phyloP scores from a whole-genome alignment of 2,888 invertebrate species.

The Parnassius apollo region DNA sequence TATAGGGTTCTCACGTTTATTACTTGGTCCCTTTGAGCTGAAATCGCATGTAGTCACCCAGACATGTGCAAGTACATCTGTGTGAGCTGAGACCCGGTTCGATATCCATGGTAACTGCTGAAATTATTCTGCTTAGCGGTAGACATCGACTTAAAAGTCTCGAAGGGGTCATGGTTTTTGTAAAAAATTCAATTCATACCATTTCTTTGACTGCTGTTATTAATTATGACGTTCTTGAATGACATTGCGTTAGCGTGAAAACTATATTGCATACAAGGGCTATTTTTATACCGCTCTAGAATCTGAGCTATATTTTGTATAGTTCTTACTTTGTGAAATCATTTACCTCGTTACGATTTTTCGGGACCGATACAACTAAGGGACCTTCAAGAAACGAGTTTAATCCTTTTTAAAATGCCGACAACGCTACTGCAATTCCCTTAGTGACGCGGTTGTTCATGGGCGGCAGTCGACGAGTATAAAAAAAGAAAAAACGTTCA shows the following conservation, averaged over 20 bases:
- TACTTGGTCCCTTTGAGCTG: not conserved
- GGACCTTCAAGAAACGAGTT: no score
- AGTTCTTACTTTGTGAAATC: no score
- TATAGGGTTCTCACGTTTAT: slow-evolving; percentile 27
- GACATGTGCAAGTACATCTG: slow-evolving; percentile 12
- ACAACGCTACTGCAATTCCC: no score
- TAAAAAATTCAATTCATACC: slow-evolving; percentile 3
- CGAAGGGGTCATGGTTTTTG: slow-evolving; percentile 14
- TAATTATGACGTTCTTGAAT: not conserved
- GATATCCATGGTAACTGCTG: slow-evolving; percentile 36
- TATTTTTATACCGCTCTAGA: no score
- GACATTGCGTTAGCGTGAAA: slow-evolving; percentile 4
- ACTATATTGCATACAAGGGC: not conserved
- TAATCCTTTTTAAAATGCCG: no score
- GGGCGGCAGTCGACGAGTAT: no score
- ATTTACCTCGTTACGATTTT: no score
- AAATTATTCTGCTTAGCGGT: slow-evolving; percentile 32
- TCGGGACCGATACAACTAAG: no score
- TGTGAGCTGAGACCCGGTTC: slow-evolving; percentile 29
- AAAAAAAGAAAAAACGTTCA: no score
- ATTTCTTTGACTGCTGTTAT: slow-evolving; percentile 1
- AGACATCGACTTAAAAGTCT: slow-evolving; percentile 25
- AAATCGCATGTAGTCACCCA: slow-evolving; percentile 10
- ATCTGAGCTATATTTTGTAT: no score
- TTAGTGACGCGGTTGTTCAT: no score